Conservation (phyloP, 2,113 vertebrate genomes). For the Semicossyphus pulcher region DNA sequence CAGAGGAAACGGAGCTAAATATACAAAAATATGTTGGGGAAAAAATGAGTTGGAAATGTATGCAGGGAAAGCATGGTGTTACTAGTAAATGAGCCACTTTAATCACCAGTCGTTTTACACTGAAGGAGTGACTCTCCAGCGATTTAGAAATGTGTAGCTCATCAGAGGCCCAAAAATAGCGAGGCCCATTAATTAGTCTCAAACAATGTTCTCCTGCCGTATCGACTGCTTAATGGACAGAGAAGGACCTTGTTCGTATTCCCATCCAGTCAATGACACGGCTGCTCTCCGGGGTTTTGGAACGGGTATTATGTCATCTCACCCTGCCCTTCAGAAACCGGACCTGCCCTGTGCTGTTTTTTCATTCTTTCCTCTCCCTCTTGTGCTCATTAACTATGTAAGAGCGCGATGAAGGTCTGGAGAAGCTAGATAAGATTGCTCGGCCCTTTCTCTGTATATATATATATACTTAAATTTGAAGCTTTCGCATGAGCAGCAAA, state of each 20-base stretch:
- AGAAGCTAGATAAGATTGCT: constrained; percentile 74
- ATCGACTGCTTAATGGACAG: constrained; percentile 87
- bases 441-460: constrained; percentile 32
- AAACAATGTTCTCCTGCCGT: constrained; percentile 81
- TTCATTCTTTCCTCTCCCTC: constrained; percentile 64
- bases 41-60: no score
- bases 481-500: constrained; percentile 32
- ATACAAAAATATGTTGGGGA: neutral
- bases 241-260: constrained; percentile 81
- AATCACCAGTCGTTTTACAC: constrained; percentile 71
- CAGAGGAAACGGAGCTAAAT: constrained; percentile 3
- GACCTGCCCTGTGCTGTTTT: constrained; percentile 61
- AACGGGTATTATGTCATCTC: constrained; percentile 83
- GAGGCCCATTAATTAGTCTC: constrained; percentile 83
- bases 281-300: constrained; percentile 68
- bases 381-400: constrained; percentile 84
- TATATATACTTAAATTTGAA: constrained; percentile 55
- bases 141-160: constrained; percentile 78
- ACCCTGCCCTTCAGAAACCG: constrained; percentile 80
- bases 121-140: constrained; percentile 73
- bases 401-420: constrained; percentile 69
- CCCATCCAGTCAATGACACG: constrained; percentile 81
- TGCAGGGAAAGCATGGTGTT: neutral
- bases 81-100: constrained; percentile 65
- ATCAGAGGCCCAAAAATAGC: constrained; percentile 75